A percentile compares a stretch with the other conserved stretches of the same genome.
Conservation (phyloP, 2,113 vertebrate species). For the Zingel zingel region DNA sequence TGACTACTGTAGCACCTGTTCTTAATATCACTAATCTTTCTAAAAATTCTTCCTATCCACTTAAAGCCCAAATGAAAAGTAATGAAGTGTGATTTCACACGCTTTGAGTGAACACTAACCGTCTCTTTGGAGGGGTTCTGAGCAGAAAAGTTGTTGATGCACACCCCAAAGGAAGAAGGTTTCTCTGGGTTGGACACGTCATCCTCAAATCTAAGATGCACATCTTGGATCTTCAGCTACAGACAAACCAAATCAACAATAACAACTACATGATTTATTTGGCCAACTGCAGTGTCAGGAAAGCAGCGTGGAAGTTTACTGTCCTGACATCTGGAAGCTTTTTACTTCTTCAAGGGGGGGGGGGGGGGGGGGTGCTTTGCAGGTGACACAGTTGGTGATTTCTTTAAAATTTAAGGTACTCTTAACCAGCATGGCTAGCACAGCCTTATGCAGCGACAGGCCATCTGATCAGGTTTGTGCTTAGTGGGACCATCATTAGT, state of each 20-base stretch:
- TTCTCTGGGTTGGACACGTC: constrained; percentile 88
- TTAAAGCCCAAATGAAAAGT: neutral
- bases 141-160: constrained; percentile 95
- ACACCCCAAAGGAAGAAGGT: constrained; percentile 93
- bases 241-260: neutral
- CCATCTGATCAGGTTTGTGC: no score
- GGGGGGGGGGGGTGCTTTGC: no score
- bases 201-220: constrained; percentile 97
- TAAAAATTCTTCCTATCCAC: no score
- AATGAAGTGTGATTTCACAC: neutral
- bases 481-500: no score
- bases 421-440: no score
- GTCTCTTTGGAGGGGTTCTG: constrained; percentile 92
- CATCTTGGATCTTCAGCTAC: constrained; percentile 96
- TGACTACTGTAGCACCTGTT: neutral
- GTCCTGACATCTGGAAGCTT: neutral
- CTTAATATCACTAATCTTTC: neutral
- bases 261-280: neutral
- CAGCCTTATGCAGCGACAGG: no score
- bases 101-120: constrained; percentile 78
- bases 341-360: neutral
- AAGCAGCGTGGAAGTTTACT: neutral
- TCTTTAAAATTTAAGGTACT: no score
- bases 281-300: no score
- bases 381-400: no score